A percentile compares a stretch with the other conserved stretches of the same genome.
phyloP scores from a whole-genome alignment of 2,113 vertebrate species.

The Oreotrochilus melanogaster region DNA sequence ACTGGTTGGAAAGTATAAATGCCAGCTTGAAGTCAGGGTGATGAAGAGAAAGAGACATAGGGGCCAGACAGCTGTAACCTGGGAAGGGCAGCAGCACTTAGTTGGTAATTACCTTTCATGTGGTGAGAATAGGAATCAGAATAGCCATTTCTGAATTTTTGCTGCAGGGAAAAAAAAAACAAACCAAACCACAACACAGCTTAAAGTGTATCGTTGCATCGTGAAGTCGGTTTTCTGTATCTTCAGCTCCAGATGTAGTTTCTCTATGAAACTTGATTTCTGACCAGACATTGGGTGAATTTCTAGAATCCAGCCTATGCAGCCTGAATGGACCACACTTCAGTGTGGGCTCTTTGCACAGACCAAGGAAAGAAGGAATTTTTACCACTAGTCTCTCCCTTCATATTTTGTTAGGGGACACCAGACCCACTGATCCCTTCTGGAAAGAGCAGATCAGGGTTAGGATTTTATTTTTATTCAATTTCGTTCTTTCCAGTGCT shows the following conservation, averaged over 20 bases:
- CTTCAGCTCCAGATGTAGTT: not conserved
- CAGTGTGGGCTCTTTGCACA: not conserved
- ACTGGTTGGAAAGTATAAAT: not conserved
- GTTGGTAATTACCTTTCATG: not conserved
- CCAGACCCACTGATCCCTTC: not conserved
- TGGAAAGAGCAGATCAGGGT: not conserved
- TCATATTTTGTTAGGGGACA: not conserved
- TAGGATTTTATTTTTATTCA: not conserved
- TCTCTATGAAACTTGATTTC: not conserved
- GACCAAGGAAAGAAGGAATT: not conserved
- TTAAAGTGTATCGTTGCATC: not conserved
- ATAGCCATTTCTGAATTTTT: constrained; percentile 11
- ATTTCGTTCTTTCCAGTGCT: not conserved
- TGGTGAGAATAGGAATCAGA: constrained; percentile 20
- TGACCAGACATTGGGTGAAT: not conserved
- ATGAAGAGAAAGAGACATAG: not conserved
- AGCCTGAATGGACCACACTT: not conserved
- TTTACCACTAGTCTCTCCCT: not conserved
- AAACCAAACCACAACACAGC: not conserved
- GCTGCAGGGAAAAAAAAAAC: not conserved
- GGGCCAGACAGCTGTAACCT: not conserved
- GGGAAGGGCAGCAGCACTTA: not conserved
- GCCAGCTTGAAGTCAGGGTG: not conserved
- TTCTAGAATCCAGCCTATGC: not conserved
- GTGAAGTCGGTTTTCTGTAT: not conserved